Percentiles rank a stretch among this genome's conserved stretches.
phyloP scores from a whole-genome alignment of 1,140 invertebrate species.

The Mycetomoellerius zeteki region DNA sequence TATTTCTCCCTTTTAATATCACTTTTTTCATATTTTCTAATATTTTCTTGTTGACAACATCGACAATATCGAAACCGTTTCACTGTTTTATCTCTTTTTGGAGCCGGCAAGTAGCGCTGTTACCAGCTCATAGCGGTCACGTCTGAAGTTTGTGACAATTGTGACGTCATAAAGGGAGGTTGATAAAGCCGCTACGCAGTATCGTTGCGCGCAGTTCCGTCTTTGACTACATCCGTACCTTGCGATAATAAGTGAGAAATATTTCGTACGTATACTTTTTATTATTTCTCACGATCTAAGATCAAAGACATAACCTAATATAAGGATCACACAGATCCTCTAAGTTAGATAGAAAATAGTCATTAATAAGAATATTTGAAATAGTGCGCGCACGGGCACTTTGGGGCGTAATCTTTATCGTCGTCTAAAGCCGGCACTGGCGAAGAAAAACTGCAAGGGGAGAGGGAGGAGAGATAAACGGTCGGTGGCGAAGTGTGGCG shows the following conservation, averaged over 20 bases:
- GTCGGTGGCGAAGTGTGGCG: not conserved
- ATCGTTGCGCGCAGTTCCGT: constrained; percentile 14
- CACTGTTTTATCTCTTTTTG: not conserved
- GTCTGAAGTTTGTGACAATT: not conserved
- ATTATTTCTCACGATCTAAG: not conserved
- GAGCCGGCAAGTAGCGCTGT: constrained; percentile 35
- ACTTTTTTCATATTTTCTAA: not conserved
- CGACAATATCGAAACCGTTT: too few relatives aligned
- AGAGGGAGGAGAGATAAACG: not conserved
- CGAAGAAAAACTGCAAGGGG: too few relatives aligned
- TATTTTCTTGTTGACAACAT: not conserved
- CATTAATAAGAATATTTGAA: not conserved
- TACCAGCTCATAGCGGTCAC: not conserved
- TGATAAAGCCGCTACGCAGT: constrained; percentile 30
- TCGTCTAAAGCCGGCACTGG: constrained; percentile 5
- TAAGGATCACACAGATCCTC: not conserved
- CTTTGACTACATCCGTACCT: not conserved
- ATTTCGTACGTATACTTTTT: too few relatives aligned
- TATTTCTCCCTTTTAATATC: too few relatives aligned
- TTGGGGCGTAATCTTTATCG: not conserved
- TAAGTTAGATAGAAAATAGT: not conserved
- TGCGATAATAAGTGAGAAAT: not conserved
- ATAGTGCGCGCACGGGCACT: not conserved
- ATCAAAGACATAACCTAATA: not conserved
- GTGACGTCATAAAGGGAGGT: not conserved